Percentiles rank a stretch among this genome's conserved stretches.
Evolutionary conservation across 2,113 vertebrate genomes (phyloP).

Genomic region (Carettochelys insculpta): DNA sequence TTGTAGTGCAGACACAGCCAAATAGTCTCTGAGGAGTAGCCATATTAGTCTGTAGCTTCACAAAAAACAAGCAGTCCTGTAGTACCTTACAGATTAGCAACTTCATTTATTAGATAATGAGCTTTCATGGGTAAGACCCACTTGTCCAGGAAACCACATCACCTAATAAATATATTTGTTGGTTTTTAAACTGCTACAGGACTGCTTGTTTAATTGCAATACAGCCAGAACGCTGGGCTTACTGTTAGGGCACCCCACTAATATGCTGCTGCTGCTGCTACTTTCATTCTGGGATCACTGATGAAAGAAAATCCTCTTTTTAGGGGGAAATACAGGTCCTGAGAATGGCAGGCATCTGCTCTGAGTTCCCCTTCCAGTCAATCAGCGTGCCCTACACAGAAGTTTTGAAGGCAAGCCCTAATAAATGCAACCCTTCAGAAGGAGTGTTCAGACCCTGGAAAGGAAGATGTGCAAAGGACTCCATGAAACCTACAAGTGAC

Average conservation of each 20-base stretch:
- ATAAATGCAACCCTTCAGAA: neutral
- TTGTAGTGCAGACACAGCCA: no score
- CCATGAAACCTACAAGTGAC: neutral
- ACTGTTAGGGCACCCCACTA: neutral
- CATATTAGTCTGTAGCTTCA: no score
- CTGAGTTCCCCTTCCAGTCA: neutral
- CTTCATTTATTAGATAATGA: no score
- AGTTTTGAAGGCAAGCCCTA: neutral
- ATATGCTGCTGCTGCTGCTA: neutral
- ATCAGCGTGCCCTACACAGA: neutral
- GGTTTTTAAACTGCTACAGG: no score
- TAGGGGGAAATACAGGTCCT: neutral
- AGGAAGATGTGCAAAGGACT: neutral
- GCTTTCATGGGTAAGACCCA: no score
- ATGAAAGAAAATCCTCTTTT: neutral
- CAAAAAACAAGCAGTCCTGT: no score
- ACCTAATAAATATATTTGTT: no score
- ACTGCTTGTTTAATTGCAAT: neutral
- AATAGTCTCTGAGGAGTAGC: no score
- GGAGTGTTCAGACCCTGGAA: neutral
- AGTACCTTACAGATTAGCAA: no score
- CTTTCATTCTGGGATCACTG: neutral
- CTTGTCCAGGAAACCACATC: no score
- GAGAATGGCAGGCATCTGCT: neutral
- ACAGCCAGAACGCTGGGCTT: neutral